phyloP scores from a whole-genome alignment of 2,888 invertebrate genomes.

The Ernsta delagoae region DNA sequence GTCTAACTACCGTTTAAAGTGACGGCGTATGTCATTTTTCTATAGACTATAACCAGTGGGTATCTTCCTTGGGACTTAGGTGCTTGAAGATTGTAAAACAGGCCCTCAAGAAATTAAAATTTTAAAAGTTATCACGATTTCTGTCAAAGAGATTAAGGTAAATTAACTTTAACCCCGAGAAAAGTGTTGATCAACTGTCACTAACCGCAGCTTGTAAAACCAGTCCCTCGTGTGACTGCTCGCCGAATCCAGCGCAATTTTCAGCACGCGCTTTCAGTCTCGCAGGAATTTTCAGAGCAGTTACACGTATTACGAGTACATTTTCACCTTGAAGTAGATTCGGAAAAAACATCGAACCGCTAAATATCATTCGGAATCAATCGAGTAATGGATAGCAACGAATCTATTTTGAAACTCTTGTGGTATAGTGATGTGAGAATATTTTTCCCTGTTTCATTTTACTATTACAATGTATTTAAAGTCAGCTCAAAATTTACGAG shows the following conservation, averaged over 20 bases:
- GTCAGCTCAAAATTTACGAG: neutral
- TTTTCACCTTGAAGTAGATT: neutral
- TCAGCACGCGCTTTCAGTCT: conserved; percentile 48
- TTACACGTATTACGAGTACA: conserved; percentile 2
- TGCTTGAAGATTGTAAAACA: too few relatives aligned
- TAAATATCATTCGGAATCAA: conserved; percentile 1
- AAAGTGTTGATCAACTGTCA: conserved; percentile 36
- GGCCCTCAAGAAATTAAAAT: too few relatives aligned
- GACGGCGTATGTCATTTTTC: too few relatives aligned
- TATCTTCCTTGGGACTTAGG: too few relatives aligned
- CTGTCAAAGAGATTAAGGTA: too few relatives aligned
- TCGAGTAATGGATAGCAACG: conserved; percentile 20
- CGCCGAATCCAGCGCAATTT: conserved; percentile 53
- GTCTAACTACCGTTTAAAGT: too few relatives aligned
- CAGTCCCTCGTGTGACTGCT: conserved; percentile 41
- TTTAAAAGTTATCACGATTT: too few relatives aligned
- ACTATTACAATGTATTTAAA: neutral
- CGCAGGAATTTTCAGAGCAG: conserved; percentile 25
- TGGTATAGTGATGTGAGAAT: conserved; percentile 2
- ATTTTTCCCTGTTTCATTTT: neutral
- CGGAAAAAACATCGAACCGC: conserved; percentile 11
- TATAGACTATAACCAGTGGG: too few relatives aligned
- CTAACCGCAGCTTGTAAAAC: conserved; percentile 40
- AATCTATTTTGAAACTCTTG: conserved; percentile 3
- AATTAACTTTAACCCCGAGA: too few relatives aligned